Evolutionary conservation across 2,797 vertebrate genomes (phyloP), one percentile per base, ranked within the genome.

Genomic region (Decapterus maruadsi): DNA sequence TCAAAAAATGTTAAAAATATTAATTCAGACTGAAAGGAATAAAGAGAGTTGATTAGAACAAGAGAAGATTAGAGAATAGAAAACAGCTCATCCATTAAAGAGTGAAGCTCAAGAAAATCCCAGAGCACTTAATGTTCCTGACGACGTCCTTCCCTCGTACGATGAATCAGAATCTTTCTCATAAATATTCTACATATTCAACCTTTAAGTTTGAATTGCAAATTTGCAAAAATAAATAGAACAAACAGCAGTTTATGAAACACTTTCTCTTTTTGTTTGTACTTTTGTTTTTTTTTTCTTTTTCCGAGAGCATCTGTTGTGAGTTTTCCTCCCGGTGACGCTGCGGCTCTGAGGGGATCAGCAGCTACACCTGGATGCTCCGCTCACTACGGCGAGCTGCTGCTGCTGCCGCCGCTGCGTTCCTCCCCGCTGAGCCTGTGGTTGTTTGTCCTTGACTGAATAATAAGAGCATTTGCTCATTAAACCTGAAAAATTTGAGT

Each of bases 331-430:
- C 34, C 51, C 19, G 2, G 13, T 58, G 64, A 63, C 62, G 62
- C 26, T 3, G 38, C 20, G 6, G 31, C 57, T 68, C 71, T 50
- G 1, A 68, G 43, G 71, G 29, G 74, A 75, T 82, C 68, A 43
- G 34, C 55, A 45, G 77, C 40, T 38, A 19, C 70, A 80, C 78
- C 72, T 83, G 89, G 84, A 90, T 78, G 87, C 87, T 40, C 89
- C 71, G 31, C 64, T 62, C 68, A 38, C 75, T 63, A 51, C 68
- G n/a, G 42, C 8, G 70, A 65, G 57, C 66, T 19, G 31, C 31
- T 40, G 26, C 26, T 26, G 26, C 26, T 19, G 31, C 31, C 11
- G 26, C 26, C 3, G 26, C 26, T 26, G 19, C 73, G 34, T 16
- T 46, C 81, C 81, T 3, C 26, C 85, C 85, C 45, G 66, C 68